These are phyloP conservation scores for Oreonectes daqikongensis DNA, from an alignment of 2,797 vertebrate genomes.

Conservation along the genomic window DNA sequence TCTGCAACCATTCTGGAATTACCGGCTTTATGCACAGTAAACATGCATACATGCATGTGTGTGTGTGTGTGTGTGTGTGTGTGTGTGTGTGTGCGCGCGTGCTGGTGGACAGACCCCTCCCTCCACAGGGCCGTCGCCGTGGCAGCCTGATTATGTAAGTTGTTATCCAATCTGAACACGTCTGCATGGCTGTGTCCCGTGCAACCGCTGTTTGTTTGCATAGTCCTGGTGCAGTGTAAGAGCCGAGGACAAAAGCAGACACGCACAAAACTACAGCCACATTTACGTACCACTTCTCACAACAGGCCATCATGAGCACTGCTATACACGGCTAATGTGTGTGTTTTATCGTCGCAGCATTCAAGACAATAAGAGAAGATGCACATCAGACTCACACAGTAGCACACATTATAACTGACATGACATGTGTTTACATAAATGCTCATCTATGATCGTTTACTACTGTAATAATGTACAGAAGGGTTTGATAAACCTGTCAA, in stretches of 20 bases:
- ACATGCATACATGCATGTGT: constrained; percentile 6
- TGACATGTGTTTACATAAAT: too few relatives aligned
- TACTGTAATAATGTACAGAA: neutral
- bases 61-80: too few relatives aligned
- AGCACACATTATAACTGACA: too few relatives aligned
- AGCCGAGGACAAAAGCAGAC: constrained; percentile 67
- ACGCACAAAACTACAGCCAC: constrained; percentile 53
- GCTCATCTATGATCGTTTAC: neutral
- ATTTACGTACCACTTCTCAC: constrained; percentile 66
- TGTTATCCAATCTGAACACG: constrained; percentile 73
- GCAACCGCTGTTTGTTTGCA: constrained; percentile 71
- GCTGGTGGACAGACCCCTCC: constrained; percentile 46
- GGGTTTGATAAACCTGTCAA: neutral
- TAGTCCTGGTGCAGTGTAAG: constrained; percentile 52
- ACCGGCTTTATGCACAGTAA: constrained; percentile 53
- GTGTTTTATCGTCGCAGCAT: neutral
- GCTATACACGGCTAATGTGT: neutral
- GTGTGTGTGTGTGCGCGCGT: too few relatives aligned
- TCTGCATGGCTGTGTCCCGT: constrained; percentile 67
- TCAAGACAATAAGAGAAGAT: neutral
- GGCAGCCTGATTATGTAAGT: constrained; percentile 75
- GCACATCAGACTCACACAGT: too few relatives aligned
- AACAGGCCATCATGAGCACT: neutral
- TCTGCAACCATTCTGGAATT: constrained; percentile 58
- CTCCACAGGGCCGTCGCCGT: constrained; percentile 53